phyloP scores from a whole-genome alignment of 2,797 vertebrate species.

The Enteromius argenteus region DNA sequence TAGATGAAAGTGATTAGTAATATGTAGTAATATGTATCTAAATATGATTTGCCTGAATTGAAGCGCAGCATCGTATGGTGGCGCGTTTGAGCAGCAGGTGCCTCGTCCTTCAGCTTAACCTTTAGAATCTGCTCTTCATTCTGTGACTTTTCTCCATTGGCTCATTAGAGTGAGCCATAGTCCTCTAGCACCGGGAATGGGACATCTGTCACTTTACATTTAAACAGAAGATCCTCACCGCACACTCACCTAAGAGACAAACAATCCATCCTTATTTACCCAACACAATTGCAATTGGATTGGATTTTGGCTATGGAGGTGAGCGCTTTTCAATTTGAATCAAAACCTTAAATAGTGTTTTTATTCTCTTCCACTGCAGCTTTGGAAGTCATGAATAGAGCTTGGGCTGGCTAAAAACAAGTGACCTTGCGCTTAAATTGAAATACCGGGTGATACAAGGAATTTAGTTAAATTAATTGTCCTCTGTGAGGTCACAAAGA shows the following conservation, averaged over 20 bases:
- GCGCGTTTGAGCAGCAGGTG: not conserved
- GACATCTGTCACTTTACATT: constrained; percentile 79
- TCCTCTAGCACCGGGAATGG: constrained; percentile 62
- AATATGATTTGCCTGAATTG: not conserved
- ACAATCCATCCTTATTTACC: constrained; percentile 81
- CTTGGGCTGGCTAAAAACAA: constrained; percentile 29
- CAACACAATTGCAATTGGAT: constrained; percentile 78
- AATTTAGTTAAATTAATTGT: constrained; percentile 53
- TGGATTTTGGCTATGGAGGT: constrained; percentile 76
- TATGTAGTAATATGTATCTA: not conserved
- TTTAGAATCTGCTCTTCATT: constrained; percentile 63
- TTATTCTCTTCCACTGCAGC: constrained; percentile 45
- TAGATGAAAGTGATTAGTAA: not conserved
- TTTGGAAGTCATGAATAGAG: constrained; percentile 52
- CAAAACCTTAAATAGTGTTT: constrained; percentile 72
- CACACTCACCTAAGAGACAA: constrained; percentile 74
- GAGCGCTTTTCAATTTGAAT: constrained; percentile 75
- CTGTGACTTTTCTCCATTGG: constrained; percentile 66
- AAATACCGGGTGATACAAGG: constrained; percentile 43
- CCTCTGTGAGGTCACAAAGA: constrained; percentile 36
- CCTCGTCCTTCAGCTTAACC: constrained; percentile 64
- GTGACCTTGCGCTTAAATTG: constrained; percentile 59
- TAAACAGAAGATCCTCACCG: constrained; percentile 69
- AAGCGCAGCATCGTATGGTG: not conserved
- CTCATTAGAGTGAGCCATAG: constrained; percentile 64